Percentiles rank a stretch among this genome's conserved stretches.
Conservation (phyloP, 2,113 vertebrate species). For the Misgurnus mizolepis region DNA sequence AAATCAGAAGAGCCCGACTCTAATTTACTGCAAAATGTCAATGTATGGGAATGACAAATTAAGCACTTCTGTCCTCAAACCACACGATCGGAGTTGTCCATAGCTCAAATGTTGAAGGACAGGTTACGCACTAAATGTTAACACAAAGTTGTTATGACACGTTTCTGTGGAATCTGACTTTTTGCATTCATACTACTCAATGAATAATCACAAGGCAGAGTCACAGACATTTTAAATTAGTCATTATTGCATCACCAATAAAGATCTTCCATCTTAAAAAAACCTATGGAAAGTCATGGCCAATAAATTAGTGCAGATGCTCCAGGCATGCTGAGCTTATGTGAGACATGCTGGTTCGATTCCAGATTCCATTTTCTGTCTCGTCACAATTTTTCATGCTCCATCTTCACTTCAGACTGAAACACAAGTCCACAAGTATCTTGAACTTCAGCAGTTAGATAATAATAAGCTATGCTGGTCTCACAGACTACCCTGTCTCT, state of each 20-base stretch:
- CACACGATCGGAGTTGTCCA: too few species aligned
- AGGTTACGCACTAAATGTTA: too few species aligned
- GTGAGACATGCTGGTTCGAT: background rate
- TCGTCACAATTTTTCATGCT: background rate
- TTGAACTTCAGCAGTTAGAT: slow-evolving; percentile 10
- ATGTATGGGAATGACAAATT: too few species aligned
- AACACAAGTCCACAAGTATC: background rate
- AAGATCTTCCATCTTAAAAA: background rate
- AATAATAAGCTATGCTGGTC: background rate
- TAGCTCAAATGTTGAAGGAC: too few species aligned
- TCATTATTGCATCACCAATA: background rate
- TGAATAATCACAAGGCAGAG: too few species aligned
- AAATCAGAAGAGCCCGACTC: too few species aligned
- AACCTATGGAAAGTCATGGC: background rate
- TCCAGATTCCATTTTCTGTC: background rate
- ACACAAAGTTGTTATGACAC: too few species aligned
- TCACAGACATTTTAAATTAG: background rate
- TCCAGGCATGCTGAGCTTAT: background rate
- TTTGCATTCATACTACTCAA: too few species aligned
- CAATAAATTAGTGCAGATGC: background rate
- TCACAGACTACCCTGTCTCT: slow-evolving; percentile 5
- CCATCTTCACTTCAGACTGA: background rate
- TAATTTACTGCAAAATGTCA: too few species aligned
- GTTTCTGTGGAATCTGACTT: too few species aligned
- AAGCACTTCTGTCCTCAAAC: too few species aligned